Evolutionary conservation across 2,113 vertebrate species (phyloP).

Genomic region (Taurulus bubalis): DNA sequence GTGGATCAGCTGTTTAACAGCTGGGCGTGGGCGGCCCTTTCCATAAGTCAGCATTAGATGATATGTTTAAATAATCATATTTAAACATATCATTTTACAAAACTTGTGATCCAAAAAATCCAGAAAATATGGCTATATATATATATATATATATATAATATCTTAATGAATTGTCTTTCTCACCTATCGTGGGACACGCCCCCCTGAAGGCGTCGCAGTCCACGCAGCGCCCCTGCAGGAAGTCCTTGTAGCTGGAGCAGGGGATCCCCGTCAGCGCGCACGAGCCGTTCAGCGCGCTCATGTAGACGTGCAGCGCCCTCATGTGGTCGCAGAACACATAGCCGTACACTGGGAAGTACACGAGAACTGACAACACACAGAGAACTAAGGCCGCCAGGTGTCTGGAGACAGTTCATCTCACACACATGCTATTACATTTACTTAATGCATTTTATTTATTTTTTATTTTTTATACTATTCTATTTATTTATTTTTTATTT

Average conservation of each 20-base stretch:
- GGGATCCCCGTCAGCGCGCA: conserved; percentile 89
- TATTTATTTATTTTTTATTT: too few species aligned
- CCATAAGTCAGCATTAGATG: too few species aligned
- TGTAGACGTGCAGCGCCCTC: conserved; percentile 92
- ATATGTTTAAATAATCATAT: too few species aligned
- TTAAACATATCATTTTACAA: too few species aligned
- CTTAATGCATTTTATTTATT: too few species aligned
- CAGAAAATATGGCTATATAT: not conserved
- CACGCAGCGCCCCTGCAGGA: conserved; percentile 87
- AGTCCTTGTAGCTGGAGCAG: conserved; percentile 88
- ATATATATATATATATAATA: not conserved
- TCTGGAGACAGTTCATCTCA: not conserved
- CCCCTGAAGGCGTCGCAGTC: conserved; percentile 83
- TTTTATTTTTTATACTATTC: too few species aligned
- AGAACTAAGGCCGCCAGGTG: conserved; percentile 39
- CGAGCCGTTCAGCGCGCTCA: conserved; percentile 86
- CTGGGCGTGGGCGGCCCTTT: too few species aligned
- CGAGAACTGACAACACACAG: conserved; percentile 73
- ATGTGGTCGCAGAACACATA: conserved; percentile 97
- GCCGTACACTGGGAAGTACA: conserved; percentile 87
- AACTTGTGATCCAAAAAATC: too few species aligned
- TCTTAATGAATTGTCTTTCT: not conserved
- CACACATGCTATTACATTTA: too few species aligned
- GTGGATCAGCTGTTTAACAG: too few species aligned
- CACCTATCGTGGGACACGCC: conserved; percentile 92